phyloP scores from a whole-genome alignment of 2,113 vertebrate species.

The Saccopteryx bilineata region DNA sequence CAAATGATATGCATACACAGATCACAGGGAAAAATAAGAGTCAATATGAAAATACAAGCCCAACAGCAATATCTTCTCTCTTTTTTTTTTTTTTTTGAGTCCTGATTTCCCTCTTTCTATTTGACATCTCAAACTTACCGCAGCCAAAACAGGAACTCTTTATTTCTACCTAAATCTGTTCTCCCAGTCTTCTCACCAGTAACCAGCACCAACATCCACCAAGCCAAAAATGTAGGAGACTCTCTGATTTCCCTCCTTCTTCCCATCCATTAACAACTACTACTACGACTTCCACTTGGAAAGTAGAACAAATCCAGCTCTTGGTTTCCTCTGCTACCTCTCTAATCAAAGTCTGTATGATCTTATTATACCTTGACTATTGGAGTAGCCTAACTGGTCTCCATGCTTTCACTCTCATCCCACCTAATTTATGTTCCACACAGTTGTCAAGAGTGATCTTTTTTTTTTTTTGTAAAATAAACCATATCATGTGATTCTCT shows the following conservation, averaged over 20 bases:
- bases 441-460: not conserved
- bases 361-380: not conserved
- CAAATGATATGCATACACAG: not conserved
- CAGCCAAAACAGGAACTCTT: not conserved
- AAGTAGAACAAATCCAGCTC: not conserved
- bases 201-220: not conserved
- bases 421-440: not conserved
- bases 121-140: not conserved
- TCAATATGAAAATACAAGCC: not conserved
- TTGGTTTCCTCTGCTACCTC: not conserved
- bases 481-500: not conserved
- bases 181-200: not conserved
- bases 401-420: not conserved
- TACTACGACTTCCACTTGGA: not conserved
- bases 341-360: not conserved
- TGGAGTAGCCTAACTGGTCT: not conserved
- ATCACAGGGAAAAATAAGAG: not conserved
- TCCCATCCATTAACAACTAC: not conserved
- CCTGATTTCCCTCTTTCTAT: not conserved
- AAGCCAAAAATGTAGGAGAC: not conserved
- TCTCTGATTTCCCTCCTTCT: not conserved
- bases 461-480: not conserved
- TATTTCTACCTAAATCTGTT: not conserved
- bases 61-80: not conserved
- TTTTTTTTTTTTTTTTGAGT: not conserved